Evolutionary conservation across 2,113 vertebrate species (phyloP).

Genomic region (Dromaius novaehollandiae): DNA sequence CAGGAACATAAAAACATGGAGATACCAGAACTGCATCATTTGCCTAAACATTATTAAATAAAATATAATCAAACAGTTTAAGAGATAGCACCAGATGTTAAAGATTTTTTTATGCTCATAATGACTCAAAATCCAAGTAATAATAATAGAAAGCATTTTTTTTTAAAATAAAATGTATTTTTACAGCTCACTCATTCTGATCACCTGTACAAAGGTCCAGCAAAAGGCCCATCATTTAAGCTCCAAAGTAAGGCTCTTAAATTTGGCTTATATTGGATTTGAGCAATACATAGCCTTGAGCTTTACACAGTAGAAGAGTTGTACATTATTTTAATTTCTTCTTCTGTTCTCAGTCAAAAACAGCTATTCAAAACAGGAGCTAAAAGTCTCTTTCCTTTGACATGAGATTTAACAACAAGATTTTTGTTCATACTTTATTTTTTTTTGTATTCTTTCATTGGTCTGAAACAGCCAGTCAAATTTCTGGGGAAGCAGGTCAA

Average conservation of each 20-base stretch:
- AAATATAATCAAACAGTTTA: neutral
- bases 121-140: neutral
- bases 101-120: neutral
- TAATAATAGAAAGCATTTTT: neutral
- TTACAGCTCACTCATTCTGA: constrained; percentile 2
- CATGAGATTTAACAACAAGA: neutral
- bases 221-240: neutral
- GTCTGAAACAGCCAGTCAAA: neutral
- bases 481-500: neutral
- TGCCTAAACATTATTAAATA: neutral
- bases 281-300: neutral
- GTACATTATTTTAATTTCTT: neutral
- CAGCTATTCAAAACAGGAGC: neutral
- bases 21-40: neutral
- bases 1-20: neutral
- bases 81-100: neutral
- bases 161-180: neutral
- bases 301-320: neutral
- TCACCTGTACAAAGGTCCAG: neutral
- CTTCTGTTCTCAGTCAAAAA: neutral
- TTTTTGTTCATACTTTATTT: neutral
- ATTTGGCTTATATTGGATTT: neutral
- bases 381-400: neutral
- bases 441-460: neutral
- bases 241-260: neutral